Evolutionary conservation across 2,888 invertebrate genomes (phyloP).

Genomic region (Ernsta delagoae): DNA sequence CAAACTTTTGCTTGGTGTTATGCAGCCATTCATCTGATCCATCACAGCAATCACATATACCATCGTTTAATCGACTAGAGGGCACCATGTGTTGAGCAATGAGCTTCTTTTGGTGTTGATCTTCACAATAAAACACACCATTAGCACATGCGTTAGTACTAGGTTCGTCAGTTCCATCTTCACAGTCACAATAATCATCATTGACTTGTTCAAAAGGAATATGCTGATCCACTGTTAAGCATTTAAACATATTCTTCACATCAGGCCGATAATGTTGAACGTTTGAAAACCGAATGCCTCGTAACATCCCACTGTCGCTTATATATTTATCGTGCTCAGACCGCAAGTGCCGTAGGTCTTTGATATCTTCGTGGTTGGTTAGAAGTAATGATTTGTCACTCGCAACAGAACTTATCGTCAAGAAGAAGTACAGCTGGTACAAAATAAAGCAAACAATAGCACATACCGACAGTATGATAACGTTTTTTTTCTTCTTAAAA

Average conservation of each 20-base stretch:
- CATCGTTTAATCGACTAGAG: slow-evolving; percentile 95
- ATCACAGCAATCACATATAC: slow-evolving; percentile 97
- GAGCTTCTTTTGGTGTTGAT: slow-evolving; percentile 72
- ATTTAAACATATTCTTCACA: slow-evolving; percentile 68
- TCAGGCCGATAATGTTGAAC: slow-evolving; percentile 71
- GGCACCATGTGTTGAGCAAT: slow-evolving; percentile 78
- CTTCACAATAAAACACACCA: slow-evolving; percentile 92
- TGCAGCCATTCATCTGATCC: slow-evolving; percentile 93
- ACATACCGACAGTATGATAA: slow-evolving; percentile 64
- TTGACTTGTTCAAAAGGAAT: slow-evolving; percentile 85
- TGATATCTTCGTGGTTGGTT: slow-evolving; percentile 55
- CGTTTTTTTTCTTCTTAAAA: slow-evolving; percentile 73
- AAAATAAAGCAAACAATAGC: slow-evolving; percentile 68
- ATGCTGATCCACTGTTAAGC: slow-evolving; percentile 64
- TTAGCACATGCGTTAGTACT: slow-evolving; percentile 95
- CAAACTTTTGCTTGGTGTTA: slow-evolving; percentile 49
- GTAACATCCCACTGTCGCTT: slow-evolving; percentile 69
- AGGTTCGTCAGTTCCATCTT: slow-evolving; percentile 91
- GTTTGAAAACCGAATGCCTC: slow-evolving; percentile 54
- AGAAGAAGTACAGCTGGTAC: slow-evolving; percentile 76
- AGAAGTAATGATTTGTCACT: slow-evolving; percentile 57
- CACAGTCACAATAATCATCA: slow-evolving; percentile 95
- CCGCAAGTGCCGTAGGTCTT: slow-evolving; percentile 56
- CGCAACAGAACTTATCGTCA: slow-evolving; percentile 64
- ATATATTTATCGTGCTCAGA: slow-evolving; percentile 71